Evolutionary conservation across 2,113 vertebrate species (phyloP).

Genomic region (Tauraco erythrolophus): DNA sequence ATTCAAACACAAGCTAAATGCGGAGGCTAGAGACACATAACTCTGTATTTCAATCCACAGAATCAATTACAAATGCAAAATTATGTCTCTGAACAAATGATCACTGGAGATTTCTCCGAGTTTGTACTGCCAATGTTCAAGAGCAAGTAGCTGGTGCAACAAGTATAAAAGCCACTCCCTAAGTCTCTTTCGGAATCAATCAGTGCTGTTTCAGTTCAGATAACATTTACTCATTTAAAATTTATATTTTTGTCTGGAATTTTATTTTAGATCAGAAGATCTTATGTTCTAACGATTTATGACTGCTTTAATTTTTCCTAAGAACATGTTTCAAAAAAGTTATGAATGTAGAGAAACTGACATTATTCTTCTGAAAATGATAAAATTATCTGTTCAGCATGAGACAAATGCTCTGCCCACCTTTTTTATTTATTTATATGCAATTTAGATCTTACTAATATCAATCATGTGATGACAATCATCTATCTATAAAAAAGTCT

Average conservation of each 20-base stretch:
- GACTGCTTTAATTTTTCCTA: neutral
- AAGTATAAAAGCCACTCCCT: neutral
- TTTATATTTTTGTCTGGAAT: neutral
- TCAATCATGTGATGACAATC: neutral
- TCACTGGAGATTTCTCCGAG: slow-evolving; percentile 11
- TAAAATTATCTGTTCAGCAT: neutral
- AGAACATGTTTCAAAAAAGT: neutral
- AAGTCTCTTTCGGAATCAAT: neutral
- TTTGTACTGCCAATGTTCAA: slow-evolving; percentile 15
- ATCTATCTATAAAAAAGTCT: neutral
- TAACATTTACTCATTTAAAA: slow-evolving; percentile 2
- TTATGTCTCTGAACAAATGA: neutral
- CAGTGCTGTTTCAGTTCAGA: neutral
- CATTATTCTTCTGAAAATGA: neutral
- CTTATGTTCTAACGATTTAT: neutral
- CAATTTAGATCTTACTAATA: neutral
- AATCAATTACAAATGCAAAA: neutral
- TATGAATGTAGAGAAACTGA: neutral
- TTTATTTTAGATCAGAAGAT: slow-evolving; percentile 14
- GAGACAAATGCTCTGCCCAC: neutral
- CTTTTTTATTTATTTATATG: neutral
- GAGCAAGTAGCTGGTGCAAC: neutral
- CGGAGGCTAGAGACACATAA: neutral
- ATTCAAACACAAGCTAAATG: neutral
- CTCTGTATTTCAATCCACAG: neutral